Evolutionary conservation across 2,113 vertebrate genomes (phyloP).

Genomic region (Corydoras sp.): DNA sequence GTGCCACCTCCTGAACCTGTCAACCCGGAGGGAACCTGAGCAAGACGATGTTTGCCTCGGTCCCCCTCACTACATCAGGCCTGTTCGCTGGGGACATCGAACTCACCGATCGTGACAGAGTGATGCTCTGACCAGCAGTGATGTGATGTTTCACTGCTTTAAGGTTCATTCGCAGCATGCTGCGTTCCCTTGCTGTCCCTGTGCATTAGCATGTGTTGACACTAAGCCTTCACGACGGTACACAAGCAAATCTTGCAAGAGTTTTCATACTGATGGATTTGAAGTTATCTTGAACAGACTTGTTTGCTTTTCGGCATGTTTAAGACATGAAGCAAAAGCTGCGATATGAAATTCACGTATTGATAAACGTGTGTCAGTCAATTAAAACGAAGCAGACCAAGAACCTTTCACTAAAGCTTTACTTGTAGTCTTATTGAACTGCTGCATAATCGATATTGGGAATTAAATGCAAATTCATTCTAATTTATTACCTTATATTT

Average conservation of each 20-base stretch:
- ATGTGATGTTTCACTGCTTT: conserved; percentile 12
- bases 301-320: neutral
- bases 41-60: neutral
- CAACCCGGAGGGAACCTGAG: neutral
- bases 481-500: no score
- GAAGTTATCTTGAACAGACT: neutral
- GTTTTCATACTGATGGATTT: neutral
- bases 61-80: conserved; percentile 13
- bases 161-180: conserved; percentile 19
- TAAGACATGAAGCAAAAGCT: neutral
- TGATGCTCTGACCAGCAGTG: conserved; percentile 2
- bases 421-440: no score
- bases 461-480: no score
- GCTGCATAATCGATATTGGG: no score
- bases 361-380: no score
- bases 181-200: neutral
- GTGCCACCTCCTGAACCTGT: conserved; percentile 17
- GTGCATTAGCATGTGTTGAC: conserved; percentile 2
- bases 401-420: no score
- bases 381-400: no score
- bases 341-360: neutral
- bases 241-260: conserved; percentile 1
- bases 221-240: neutral
- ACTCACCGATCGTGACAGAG: conserved; percentile 15
- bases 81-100: neutral